A percentile compares a stretch with the other conserved stretches of the same genome.
These are phyloP conservation scores for Ceratosolen solmsi DNA, from an alignment of 1,140 invertebrate genomes.

Conservation along the genomic window DNA sequence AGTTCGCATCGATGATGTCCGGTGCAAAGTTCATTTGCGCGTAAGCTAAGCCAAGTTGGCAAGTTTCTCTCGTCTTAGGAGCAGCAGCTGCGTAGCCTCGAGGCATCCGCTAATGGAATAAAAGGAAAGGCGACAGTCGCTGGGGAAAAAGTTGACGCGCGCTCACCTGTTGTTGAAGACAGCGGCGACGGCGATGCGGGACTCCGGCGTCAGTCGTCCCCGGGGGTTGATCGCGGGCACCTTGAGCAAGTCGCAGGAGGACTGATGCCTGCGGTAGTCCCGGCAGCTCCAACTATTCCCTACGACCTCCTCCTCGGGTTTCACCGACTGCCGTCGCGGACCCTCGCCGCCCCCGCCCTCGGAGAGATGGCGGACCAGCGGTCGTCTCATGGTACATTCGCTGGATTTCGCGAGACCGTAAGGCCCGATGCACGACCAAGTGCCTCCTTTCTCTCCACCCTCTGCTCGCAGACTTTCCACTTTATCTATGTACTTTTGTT, in stretches of 20 bases:
- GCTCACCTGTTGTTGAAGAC: constrained; percentile 66
- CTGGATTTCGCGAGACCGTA: neutral
- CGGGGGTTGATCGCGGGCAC: constrained; percentile 63
- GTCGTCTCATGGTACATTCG: constrained; percentile 64
- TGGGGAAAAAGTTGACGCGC: too few relatives aligned
- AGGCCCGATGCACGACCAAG: too few relatives aligned
- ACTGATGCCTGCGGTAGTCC: constrained; percentile 67
- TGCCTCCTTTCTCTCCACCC: too few relatives aligned
- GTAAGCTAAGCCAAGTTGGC: too few relatives aligned
- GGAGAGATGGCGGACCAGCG: constrained; percentile 68
- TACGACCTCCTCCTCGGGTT: constrained; percentile 59
- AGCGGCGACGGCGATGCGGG: constrained; percentile 58
- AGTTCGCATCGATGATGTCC: too few relatives aligned
- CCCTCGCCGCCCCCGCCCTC: constrained; percentile 66
- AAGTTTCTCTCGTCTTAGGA: too few relatives aligned
- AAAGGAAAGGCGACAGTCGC: neutral
- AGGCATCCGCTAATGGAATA: neutral
- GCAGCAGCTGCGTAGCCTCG: neutral
- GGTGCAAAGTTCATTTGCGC: too few relatives aligned
- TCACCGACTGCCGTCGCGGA: constrained; percentile 59
- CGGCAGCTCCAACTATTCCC: constrained; percentile 63
- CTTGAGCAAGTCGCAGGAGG: constrained; percentile 68
- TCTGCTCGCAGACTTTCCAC: too few relatives aligned
- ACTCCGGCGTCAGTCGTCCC: constrained; percentile 61
- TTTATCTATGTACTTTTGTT: too few relatives aligned